Percentiles rank a stretch among this genome's conserved stretches.
phyloP scores from a whole-genome alignment of 2,113 vertebrate genomes.

The Plecturocebus donacophilus region DNA sequence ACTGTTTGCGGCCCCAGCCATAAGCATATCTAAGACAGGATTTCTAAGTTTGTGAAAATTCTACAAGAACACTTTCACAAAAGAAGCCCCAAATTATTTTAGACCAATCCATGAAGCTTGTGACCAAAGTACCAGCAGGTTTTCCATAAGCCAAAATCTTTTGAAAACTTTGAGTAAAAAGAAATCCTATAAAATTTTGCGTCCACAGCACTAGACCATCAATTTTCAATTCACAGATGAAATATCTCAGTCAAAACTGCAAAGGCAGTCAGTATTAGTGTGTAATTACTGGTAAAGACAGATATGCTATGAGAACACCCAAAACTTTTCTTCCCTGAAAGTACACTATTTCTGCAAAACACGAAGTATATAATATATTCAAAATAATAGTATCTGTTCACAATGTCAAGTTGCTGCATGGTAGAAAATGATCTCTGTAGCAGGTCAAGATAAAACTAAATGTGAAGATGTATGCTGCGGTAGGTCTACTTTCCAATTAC shows the following conservation, averaged over 20 bases:
- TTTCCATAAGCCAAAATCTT: slow-evolving; percentile 28
- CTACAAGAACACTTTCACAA: neutral
- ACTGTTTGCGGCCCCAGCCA: slow-evolving; percentile 68
- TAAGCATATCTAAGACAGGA: slow-evolving; percentile 58
- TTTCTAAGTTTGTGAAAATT: slow-evolving; percentile 40
- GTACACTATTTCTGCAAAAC: slow-evolving; percentile 76
- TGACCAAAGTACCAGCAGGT: slow-evolving; percentile 6
- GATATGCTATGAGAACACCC: slow-evolving; percentile 64
- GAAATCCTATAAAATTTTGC: slow-evolving; percentile 53
- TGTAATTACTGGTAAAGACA: slow-evolving; percentile 67
- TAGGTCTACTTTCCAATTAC: slow-evolving; percentile 89
- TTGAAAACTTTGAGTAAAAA: slow-evolving; percentile 16
- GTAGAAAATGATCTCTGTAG: slow-evolving; percentile 84
- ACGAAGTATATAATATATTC: slow-evolving; percentile 77
- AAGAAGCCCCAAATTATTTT: slow-evolving; percentile 52
- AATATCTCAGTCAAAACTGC: slow-evolving; percentile 62
- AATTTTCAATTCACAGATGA: slow-evolving; percentile 72
- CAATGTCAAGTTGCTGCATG: slow-evolving; percentile 83
- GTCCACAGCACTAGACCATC: slow-evolving; percentile 49
- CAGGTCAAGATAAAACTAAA: slow-evolving; percentile 86
- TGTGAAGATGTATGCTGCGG: slow-evolving; percentile 84
- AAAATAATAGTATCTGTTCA: slow-evolving; percentile 85
- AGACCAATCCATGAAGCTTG: slow-evolving; percentile 33
- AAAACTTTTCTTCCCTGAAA: slow-evolving; percentile 39
- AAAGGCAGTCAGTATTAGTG: slow-evolving; percentile 47